phyloP scores from a whole-genome alignment of 2,113 vertebrate genomes.

The Tichodroma muraria region DNA sequence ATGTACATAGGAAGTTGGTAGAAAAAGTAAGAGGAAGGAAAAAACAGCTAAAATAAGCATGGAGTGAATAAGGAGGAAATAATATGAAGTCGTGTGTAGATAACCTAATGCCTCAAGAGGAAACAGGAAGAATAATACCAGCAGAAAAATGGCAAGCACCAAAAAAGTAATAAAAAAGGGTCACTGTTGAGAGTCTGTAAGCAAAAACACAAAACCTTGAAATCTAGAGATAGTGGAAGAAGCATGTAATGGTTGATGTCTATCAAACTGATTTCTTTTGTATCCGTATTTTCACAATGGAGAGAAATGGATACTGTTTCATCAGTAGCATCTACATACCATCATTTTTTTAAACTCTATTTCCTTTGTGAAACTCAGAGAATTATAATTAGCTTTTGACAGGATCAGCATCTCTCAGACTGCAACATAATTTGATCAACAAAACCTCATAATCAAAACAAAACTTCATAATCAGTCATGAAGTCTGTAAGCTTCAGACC shows the following conservation, averaged over 20 bases:
- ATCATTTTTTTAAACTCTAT: neutral
- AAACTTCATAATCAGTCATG: neutral
- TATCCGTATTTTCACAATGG: neutral
- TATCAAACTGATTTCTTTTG: neutral
- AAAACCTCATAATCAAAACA: too few species aligned
- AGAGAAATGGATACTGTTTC: neutral
- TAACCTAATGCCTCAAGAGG: neutral
- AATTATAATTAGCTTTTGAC: neutral
- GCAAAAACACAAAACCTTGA: neutral
- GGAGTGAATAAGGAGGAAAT: neutral
- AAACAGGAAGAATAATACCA: conserved; percentile 32
- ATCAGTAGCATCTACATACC: neutral
- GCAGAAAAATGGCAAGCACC: neutral
- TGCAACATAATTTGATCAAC: neutral
- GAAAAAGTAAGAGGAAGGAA: conserved; percentile 37
- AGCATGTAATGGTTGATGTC: neutral
- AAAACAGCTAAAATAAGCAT: conserved; percentile 47
- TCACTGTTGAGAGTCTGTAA: neutral
- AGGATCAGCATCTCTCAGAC: neutral
- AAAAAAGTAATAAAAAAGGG: neutral
- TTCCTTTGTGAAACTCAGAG: neutral
- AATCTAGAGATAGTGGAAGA: neutral
- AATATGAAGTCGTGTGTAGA: neutral
- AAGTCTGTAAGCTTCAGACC: neutral
- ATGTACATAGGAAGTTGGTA: neutral